Evolutionary conservation across 2,888 invertebrate genomes (phyloP), one percentile per base, ranked within the genome.

Genomic region (Luperina testacea): DNA sequence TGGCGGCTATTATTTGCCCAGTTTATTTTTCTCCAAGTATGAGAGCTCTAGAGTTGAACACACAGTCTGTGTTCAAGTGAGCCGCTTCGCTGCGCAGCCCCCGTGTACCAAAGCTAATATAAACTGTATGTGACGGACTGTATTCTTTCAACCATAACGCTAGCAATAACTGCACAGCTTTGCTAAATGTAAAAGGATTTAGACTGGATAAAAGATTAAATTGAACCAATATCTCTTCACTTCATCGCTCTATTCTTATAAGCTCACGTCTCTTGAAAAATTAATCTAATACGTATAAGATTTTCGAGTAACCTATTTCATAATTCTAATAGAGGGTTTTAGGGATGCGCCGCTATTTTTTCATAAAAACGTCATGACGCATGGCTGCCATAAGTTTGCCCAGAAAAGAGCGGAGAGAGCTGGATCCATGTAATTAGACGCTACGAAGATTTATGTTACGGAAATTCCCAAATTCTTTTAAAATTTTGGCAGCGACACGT

Each of bases 351-450:
- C 88, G 92, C 90, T 90, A 93, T 94, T 94, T 95, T 94, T 95
- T 94, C 93, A 94, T 94, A 95, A 95, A 94, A 95, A 95, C 94
- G 92, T 93, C 91, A 94, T 96, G 96, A 96, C 93, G 93, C 94
- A 96, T 95, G 94, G 92, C 95, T 91, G 94, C 94, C 94, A 95
- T 95, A 95, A 96, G 95, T 95, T 94, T 94, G 88, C 92, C 87
- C 92, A 94, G 94, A 93, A 93, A 93, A 93, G 92, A 93, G 92
- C 93, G 92, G 91, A 93, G 92, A 92, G 92, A 91, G 92, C 93
- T 93, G 94, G 93, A 94, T 95, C 94, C 92, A 90, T 93, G 95
- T 96, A 96, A 96, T 96, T 96, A 96, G 96, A 96, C 94, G 94
- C 91, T 82, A 91, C 86, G 90, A 94, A 95, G 96, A 96, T 96